A percentile compares a stretch with the other conserved stretches of the same genome.
Conservation (phyloP, 2,888 invertebrate species). For the Cerceris rybyensis region DNA sequence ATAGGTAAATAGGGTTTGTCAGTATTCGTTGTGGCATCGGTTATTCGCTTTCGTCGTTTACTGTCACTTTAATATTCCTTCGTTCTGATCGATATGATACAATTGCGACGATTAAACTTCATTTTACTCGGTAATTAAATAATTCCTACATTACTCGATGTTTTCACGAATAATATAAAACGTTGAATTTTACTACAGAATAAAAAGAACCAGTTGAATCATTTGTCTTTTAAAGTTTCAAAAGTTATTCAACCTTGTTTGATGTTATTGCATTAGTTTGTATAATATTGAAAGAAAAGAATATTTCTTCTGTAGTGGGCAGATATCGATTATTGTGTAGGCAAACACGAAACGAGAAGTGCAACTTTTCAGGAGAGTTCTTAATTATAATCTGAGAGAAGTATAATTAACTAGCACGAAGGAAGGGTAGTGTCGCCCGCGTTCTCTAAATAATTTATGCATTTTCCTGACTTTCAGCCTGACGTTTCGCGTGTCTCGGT, state of each 20-base stretch:
- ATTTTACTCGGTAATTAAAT: too few species aligned
- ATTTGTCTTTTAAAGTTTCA: neutral
- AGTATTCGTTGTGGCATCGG: slow-evolving; percentile 23
- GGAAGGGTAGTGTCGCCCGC: slow-evolving; percentile 48
- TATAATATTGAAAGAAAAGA: neutral
- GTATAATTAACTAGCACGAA: slow-evolving; percentile 63
- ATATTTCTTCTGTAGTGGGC: slow-evolving; percentile 20
- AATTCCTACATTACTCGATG: too few species aligned
- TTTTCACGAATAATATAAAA: too few species aligned
- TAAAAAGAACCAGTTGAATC: too few species aligned
- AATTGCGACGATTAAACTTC: too few species aligned
- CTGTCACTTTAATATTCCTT: too few species aligned
- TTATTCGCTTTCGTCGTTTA: slow-evolving; percentile 30
- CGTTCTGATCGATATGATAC: slow-evolving; percentile 5
- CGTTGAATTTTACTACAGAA: too few species aligned
- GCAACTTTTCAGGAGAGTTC: slow-evolving; percentile 55
- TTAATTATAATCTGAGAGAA: slow-evolving; percentile 57
- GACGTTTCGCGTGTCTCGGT: slow-evolving; percentile 44
- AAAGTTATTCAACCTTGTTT: slow-evolving; percentile 1
- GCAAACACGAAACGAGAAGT: slow-evolving; percentile 19
- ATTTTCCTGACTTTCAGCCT: slow-evolving; percentile 42
- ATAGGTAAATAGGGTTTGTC: slow-evolving; percentile 67
- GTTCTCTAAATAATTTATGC: slow-evolving; percentile 69
- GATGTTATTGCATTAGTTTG: neutral
- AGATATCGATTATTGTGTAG: slow-evolving; percentile 32